These are phyloP conservation scores for Calliopsis andreniformis DNA, from an alignment of 1,140 invertebrate genomes.

Conservation along the genomic window DNA sequence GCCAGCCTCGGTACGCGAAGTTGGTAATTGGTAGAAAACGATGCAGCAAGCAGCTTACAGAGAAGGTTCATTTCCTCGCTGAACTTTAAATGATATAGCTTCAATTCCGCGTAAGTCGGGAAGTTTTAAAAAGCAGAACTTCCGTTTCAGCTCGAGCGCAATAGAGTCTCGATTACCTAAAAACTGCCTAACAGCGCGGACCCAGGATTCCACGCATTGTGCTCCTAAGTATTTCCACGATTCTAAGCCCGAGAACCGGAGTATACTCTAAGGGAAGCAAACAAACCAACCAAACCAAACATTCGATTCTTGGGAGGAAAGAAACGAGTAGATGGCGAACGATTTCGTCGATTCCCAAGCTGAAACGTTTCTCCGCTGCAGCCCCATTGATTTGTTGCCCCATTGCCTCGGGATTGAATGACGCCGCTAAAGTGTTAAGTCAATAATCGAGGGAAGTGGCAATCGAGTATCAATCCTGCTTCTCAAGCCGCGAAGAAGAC, in stretches of 20 bases:
- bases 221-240: too few species aligned
- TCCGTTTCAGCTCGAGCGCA: background rate
- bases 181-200: too few species aligned
- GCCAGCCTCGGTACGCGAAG: too few species aligned
- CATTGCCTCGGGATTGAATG: conserved; percentile 1
- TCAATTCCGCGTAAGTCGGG: background rate
- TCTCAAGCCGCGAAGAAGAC: background rate
- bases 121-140: background rate
- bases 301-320: too few species aligned
- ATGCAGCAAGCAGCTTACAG: background rate
- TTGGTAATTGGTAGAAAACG: background rate
- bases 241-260: too few species aligned
- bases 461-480: conserved; percentile 25
- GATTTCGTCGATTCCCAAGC: too few species aligned
- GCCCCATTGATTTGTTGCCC: conserved; percentile 13
- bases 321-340: too few species aligned
- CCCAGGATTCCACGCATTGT: too few species aligned
- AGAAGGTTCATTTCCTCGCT: background rate
- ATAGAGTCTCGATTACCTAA: background rate
- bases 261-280: too few species aligned
- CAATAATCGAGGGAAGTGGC: conserved; percentile 24
- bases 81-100: background rate
- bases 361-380: background rate
- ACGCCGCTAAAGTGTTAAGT: conserved; percentile 29
- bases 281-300: too few species aligned